A percentile compares a stretch with the other conserved stretches of the same genome.
These are phyloP conservation scores for Zapornia atra DNA, from an alignment of 2,113 vertebrate species.

Conservation along the genomic window DNA sequence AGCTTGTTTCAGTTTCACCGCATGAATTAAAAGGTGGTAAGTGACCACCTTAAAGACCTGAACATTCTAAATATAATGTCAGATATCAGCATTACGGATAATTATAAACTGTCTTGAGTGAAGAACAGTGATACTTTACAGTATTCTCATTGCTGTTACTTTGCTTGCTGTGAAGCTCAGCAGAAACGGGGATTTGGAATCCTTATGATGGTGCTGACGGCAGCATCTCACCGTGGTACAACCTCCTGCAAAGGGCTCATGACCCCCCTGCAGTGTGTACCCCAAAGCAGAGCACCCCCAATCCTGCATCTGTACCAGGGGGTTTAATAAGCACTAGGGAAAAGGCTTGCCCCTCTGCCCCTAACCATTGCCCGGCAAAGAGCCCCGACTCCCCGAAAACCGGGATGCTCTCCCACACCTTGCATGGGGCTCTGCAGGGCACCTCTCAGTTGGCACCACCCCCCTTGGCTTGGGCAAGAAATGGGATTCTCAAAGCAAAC, in stretches of 20 bases:
- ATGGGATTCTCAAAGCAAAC: neutral
- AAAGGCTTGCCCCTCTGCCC: neutral
- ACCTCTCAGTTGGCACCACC: neutral
- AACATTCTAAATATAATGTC: neutral
- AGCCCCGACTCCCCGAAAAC: accelerated
- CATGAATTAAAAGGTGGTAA: neutral
- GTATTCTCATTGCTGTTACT: neutral
- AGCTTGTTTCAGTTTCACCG: neutral
- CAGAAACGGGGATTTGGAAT: neutral
- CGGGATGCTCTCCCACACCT: neutral
- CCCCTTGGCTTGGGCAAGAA: neutral
- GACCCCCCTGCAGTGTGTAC: neutral
- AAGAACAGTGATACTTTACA: neutral
- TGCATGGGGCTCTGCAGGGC: neutral
- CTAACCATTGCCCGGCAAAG: neutral
- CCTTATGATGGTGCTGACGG: accelerated
- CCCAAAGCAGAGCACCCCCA: neutral
- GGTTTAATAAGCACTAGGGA: accelerated
- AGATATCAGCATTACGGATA: neutral
- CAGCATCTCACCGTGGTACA: neutral
- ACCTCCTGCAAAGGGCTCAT: neutral
- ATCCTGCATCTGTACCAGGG: neutral
- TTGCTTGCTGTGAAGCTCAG: neutral
- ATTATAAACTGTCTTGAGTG: neutral
- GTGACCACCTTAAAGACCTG: neutral